These are phyloP conservation scores for Unio delphinus DNA, from an alignment of 2,888 invertebrate genomes.

Conservation along the genomic window DNA sequence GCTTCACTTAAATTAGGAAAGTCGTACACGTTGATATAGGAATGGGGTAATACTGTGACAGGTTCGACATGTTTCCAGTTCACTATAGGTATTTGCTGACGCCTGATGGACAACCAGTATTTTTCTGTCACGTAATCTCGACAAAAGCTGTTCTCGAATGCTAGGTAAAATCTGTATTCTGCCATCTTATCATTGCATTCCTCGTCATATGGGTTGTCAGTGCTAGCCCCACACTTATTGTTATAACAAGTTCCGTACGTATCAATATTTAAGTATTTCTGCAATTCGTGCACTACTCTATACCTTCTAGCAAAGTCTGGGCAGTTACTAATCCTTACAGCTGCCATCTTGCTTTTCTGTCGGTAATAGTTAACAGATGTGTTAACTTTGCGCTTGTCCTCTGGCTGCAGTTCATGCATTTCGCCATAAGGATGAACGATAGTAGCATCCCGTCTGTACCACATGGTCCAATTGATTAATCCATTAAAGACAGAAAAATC, in stretches of 20 bases:
- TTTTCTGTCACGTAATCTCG: conserved; percentile 20
- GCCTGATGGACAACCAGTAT: conserved; percentile 16
- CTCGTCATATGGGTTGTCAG: too few species aligned
- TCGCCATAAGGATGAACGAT: too few species aligned
- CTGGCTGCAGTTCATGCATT: not conserved
- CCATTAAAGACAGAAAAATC: conserved; percentile 13
- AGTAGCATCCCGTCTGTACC: too few species aligned
- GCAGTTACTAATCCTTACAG: too few species aligned
- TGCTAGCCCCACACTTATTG: too few species aligned
- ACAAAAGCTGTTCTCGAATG: conserved; percentile 22
- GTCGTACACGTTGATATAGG: conserved; percentile 21
- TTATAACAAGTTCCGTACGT: too few species aligned
- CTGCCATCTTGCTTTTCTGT: conserved; percentile 3
- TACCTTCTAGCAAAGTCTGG: too few species aligned
- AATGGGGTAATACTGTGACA: conserved; percentile 12
- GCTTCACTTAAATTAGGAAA: conserved; percentile 17
- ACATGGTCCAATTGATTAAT: too few species aligned
- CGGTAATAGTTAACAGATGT: conserved; percentile 4
- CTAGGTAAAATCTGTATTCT: conserved; percentile 17
- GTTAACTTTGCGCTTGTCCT: conserved; percentile 1
- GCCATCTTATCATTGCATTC: conserved; percentile 3
- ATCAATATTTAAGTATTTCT: too few species aligned
- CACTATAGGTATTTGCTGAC: conserved; percentile 15
- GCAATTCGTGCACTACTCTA: too few species aligned
- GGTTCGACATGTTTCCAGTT: conserved; percentile 15